A percentile compares a stretch with the other conserved stretches of the same genome.
These are phyloP conservation scores for Andrena marginata DNA, from an alignment of 2,888 invertebrate species.

Conservation along the genomic window DNA sequence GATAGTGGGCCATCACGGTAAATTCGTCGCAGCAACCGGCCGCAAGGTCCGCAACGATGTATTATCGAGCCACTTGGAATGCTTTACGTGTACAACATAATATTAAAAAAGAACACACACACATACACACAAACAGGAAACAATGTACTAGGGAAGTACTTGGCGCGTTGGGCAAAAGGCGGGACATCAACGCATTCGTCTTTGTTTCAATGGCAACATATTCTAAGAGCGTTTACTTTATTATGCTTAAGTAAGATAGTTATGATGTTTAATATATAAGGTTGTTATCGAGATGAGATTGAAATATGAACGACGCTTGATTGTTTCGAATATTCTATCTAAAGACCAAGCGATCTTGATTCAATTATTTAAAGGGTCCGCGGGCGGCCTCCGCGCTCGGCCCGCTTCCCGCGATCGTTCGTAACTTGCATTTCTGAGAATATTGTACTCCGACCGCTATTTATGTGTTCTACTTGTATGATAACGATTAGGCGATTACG, in stretches of 20 bases:
- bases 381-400: slow-evolving; percentile 37
- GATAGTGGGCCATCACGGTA: slow-evolving; percentile 73
- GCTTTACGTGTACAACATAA: slow-evolving; percentile 76
- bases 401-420: slow-evolving; percentile 64
- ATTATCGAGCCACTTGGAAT: slow-evolving; percentile 72
- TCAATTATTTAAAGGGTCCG: slow-evolving; percentile 49
- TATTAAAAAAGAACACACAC: slow-evolving; percentile 44
- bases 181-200: slow-evolving; percentile 74
- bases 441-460: slow-evolving; percentile 81
- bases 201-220: slow-evolving; percentile 73
- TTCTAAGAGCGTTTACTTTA: slow-evolving; percentile 68
- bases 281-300: slow-evolving; percentile 75
- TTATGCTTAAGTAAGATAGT: slow-evolving; percentile 72
- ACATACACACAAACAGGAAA: slow-evolving; percentile 5
- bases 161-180: slow-evolving; percentile 67
- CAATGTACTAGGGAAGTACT: slow-evolving; percentile 63
- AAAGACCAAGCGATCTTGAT: slow-evolving; percentile 43
- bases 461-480: slow-evolving; percentile 82
- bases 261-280: slow-evolving; percentile 73
- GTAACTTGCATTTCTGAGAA: slow-evolving; percentile 74
- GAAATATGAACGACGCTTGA: slow-evolving; percentile 71
- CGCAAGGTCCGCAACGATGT: slow-evolving; percentile 55
- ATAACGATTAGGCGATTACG: slow-evolving; percentile 74
- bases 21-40: slow-evolving; percentile 61
- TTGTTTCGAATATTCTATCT: slow-evolving; percentile 70